These are phyloP conservation scores for Lucifuga dentata DNA, from an alignment of 2,113 vertebrate genomes.

Conservation along the genomic window DNA sequence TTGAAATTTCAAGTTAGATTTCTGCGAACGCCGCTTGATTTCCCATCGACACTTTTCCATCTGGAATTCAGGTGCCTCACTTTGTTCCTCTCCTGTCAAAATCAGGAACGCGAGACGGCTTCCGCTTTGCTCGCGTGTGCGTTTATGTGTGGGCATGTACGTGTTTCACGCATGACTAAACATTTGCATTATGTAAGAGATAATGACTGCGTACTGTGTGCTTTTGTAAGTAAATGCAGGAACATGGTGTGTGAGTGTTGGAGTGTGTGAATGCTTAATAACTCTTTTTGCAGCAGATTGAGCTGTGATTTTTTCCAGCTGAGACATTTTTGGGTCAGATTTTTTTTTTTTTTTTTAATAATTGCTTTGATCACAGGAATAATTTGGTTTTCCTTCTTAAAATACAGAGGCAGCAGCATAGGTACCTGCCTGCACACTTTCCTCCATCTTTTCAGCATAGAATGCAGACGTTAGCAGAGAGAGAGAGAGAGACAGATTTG, in stretches of 20 bases:
- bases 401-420: too few species aligned
- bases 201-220: not conserved
- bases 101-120: not conserved
- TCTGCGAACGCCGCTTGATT: too few species aligned
- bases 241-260: conserved; percentile 17
- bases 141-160: not conserved
- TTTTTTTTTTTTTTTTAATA: conserved; percentile 47
- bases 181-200: not conserved
- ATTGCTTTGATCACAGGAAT: conserved; percentile 76
- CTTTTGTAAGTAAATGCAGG: conserved; percentile 21
- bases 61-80: too few species aligned
- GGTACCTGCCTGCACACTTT: conserved; percentile 42
- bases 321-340: conserved; percentile 76
- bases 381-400: conserved; percentile 70
- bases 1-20: too few species aligned
- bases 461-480: too few species aligned
- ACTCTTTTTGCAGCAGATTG: conserved; percentile 62
- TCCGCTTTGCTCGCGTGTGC: not conserved
- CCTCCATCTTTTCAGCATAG: conserved; percentile 1
- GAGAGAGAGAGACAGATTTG: conserved; percentile 12
- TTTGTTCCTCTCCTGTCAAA: conserved; percentile 7
- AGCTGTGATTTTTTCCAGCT: conserved; percentile 62
- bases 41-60: too few species aligned
- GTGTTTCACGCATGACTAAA: conserved; percentile 33
- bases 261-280: conserved; percentile 38